Base-by-base conservation (phyloP, 2,888 invertebrate genomes). In the Drosophila trichaetosa region DNA sequence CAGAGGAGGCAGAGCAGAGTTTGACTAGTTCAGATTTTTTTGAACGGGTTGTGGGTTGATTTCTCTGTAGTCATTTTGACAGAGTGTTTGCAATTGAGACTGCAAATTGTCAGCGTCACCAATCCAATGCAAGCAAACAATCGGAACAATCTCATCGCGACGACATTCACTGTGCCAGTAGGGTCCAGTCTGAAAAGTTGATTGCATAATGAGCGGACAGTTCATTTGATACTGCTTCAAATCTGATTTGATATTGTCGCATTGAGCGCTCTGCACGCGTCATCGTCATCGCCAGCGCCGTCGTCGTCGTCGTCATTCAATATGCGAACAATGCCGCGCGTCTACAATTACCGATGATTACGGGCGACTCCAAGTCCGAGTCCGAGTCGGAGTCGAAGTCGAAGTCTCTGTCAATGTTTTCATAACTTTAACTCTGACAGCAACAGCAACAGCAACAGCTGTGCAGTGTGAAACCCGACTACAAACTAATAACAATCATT, bases 211-310 rank as follows among this genome's bases (percentile, higher is more conserved):
- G 69, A 71, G 56, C 56, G 48, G 51, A 27, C 48, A 51, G 70
- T 85, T 82, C 78, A 86, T 82, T 80, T 87, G 88, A 82, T 86
- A 87, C 87, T 73, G 69, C 73, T 54, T 76, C 68, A 73, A 82
- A 77, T 79, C 76, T 52, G 80, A 74, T 85, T 82, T 76, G 70
- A 87, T 87, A 84, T 90, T 82, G 83, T 84, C 78, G 58, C 83
- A 76, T 73, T 70, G 72, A 77, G 67, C 49, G 63, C 18, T 34
- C 34, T 24, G 34, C 24, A 53, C 53, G 64, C 52, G 59, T 58
- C 61, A 60, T 61, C 56, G 49, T 69, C 40, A 42, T 34, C 48
- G 58, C 52, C 60, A 59, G 51, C 51, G 34, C 8, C 38, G 18
- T 3, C 60, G 59, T 58, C 36, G 16, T 3, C 60, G 59, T 58